A percentile compares a stretch with the other conserved stretches of the same genome.
Conservation (phyloP, 2,113 vertebrate species). For the Budorcas taxicolor region DNA sequence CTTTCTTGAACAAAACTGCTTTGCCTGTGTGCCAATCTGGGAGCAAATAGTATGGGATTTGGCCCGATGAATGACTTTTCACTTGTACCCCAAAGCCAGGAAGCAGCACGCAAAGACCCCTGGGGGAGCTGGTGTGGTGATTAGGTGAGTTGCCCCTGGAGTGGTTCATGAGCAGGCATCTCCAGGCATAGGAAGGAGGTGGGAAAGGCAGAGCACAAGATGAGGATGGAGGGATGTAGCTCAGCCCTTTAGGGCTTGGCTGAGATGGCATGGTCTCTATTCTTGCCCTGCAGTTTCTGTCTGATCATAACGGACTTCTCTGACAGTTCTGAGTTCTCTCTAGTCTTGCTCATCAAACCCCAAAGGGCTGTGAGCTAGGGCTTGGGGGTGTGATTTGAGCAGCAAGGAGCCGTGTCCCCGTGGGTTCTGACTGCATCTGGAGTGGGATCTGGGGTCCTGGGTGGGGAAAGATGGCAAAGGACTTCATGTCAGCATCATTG, state of each 20-base stretch:
- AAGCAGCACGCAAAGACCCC: neutral
- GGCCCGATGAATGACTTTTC: neutral
- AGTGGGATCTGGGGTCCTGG: neutral
- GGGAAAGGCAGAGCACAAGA: neutral
- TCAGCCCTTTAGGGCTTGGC: neutral
- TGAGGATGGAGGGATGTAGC: no score
- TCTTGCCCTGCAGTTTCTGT: neutral
- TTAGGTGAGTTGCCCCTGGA: neutral
- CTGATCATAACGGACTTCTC: neutral
- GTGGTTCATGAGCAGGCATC: neutral
- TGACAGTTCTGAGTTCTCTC: neutral
- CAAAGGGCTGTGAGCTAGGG: neutral
- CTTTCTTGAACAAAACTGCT: neutral
- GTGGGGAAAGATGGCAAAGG: neutral
- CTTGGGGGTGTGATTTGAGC: neutral
- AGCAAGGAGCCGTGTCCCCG: neutral
- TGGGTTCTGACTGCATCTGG: neutral
- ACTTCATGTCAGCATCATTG: neutral
- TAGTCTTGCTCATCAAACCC: neutral
- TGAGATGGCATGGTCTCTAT: neutral
- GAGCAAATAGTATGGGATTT: neutral
- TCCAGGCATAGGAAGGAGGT: neutral
- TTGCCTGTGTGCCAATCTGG: neutral
- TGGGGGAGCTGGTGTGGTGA: neutral
- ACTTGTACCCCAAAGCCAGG: neutral